Base-by-base conservation (phyloP, 2,113 vertebrate species). In the Callorhinus ursinus region DNA sequence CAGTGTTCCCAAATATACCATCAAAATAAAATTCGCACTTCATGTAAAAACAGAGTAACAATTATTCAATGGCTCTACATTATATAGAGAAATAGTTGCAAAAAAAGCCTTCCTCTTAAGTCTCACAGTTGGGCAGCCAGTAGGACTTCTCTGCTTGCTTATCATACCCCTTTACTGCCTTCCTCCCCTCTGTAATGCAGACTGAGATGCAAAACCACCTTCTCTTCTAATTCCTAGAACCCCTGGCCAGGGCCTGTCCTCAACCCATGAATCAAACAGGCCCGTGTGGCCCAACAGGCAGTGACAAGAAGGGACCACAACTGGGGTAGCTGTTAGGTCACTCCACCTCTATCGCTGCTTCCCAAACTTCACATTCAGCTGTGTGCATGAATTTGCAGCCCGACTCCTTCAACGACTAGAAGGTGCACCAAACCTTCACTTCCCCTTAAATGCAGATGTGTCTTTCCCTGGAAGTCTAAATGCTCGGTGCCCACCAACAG, bases 381-480 rank as follows among this genome's bases (percentile, higher is more conserved):
- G 13, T 21, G 31, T 2, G 39, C 12, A 18, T 0, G 5, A 18
- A 55, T 16, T 22, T 3, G 0, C 31, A 51, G 53, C 31, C 55
- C 33, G 55, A 13, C 18, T 22, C 49, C 51, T 53, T 67, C 69
- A 84, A 6, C 0, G 12, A 65, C 13, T 28, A 46, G 55, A 33
- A n/a, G 16, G 55, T 26, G n/a, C 42, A 49, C 1, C 72, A 84
- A 36, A 42, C 33, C 26, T 46, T 63, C 57, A 18, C 4, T 42
- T 67, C 15, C 49, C 80, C 67, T 57, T 26, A 31, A 51, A 28
- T 1, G 31, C 2, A 65, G 49, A 24, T 39, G 26, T 42, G 7
- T 33, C 21, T 74, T 88, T 93, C 72, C 87, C 72, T 77, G 7
- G 19, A 96, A 93, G 88, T 61, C 14, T 76, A 69, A 79, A n/a